Evolutionary conservation across 2,797 vertebrate genomes (phyloP), one percentile per base, ranked within the genome.

Genomic region (Chrysocyon brachyurus): DNA sequence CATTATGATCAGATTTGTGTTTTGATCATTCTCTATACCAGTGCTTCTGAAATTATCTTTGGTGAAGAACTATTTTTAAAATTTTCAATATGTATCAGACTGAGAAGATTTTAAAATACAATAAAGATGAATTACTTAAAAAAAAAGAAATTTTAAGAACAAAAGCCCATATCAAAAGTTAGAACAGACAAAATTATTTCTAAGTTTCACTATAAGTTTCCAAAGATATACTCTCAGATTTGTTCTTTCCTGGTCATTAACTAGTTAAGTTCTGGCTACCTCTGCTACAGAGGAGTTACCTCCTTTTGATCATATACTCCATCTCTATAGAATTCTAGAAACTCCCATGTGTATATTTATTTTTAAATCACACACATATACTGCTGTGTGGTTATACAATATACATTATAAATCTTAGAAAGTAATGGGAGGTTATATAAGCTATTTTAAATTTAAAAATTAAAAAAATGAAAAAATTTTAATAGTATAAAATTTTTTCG

Each of bases 61-160:
- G 81, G 26, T 79, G 26, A 89, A 79, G 54, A 19, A 56, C 31
- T 64, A 0, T 75, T 86, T 66, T 52, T n/a, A 26, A 54, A 59
- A 31, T 59, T 89, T 73, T 81, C 73, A 33, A 16, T 82, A 36
- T 3, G 6, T 66, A 64, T 66, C n/a, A 82, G 7, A 73, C 46
- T 97, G 61, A 68, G 85, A 54, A 26, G 59, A 94, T 72, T 77
- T 2, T 83, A 87, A 96, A 84, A 78, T 84, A 57, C 7, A 90
- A n/a, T 52, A 49, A 36, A 84, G 84, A 17, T 46, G 52, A 79
- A 84, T 78, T 66, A 87, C 28, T 57, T 46, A 46, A 68, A n/a
- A 81, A 77, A 61, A 70, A 56, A 40, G 28, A 61, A 87, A 86
- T 57, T 72, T 57, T 57, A 49, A 64, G 90, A 12, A 77, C 8